phyloP scores from a whole-genome alignment of 2,113 vertebrate genomes.

The Globicephala melas region DNA sequence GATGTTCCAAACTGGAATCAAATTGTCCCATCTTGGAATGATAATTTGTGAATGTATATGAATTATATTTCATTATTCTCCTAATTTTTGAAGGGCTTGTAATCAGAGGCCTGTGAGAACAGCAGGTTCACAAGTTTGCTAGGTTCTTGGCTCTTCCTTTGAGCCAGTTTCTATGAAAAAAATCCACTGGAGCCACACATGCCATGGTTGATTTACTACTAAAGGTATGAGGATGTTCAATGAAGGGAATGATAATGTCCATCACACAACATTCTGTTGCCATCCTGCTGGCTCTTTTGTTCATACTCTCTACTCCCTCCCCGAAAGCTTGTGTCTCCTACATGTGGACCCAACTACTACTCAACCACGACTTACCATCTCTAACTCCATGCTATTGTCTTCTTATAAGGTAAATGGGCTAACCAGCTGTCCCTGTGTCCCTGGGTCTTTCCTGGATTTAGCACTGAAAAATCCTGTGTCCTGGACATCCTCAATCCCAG shows the following conservation, averaged over 20 bases:
- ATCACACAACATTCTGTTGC: background rate
- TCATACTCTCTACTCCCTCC: background rate
- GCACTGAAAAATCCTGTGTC: background rate
- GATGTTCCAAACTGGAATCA: background rate
- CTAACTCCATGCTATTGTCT: background rate
- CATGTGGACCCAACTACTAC: background rate
- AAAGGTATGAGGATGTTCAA: background rate
- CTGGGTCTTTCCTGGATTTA: background rate
- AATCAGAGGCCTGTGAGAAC: background rate
- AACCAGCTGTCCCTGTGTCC: background rate
- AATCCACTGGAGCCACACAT: background rate
- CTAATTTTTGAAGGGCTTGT: background rate
- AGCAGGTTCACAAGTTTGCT: background rate
- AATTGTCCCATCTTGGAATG: background rate
- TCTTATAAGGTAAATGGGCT: background rate
- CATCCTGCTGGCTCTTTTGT: background rate
- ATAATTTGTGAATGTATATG: background rate
- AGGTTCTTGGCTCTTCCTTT: background rate
- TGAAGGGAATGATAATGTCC: background rate
- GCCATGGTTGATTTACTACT: background rate
- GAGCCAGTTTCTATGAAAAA: background rate
- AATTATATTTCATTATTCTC: background rate
- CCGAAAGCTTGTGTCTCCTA: background rate
- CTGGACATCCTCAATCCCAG: background rate
- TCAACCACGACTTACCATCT: background rate